Conservation (phyloP, 2,888 invertebrate genomes). For the Clanis bilineata region DNA sequence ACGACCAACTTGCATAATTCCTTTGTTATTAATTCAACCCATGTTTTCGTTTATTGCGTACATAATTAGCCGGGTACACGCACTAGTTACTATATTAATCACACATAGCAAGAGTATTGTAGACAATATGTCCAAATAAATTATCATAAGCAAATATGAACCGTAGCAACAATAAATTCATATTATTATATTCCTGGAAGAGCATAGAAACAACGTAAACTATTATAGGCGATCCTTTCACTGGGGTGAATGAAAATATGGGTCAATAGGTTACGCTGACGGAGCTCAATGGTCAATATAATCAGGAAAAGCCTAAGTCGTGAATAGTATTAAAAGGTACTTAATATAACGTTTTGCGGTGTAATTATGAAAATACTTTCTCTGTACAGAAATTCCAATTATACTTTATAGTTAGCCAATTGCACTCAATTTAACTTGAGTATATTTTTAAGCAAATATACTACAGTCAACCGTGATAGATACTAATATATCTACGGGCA, state of each 20-base stretch:
- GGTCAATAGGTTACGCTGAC: background rate
- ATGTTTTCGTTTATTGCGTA: constrained; percentile 37
- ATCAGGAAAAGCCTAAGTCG: background rate
- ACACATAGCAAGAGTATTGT: background rate
- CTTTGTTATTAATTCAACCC: constrained; percentile 46
- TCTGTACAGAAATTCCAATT: no score
- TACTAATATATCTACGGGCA: no score
- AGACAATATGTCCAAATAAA: background rate
- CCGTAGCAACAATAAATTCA: background rate
- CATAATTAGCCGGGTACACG: constrained; percentile 43
- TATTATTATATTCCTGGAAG: background rate
- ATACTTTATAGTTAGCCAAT: no score
- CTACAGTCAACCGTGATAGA: no score
- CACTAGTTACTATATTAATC: constrained; percentile 27
- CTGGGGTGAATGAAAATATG: background rate
- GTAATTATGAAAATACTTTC: no score
- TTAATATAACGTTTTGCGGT: background rate
- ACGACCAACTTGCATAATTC: constrained; percentile 32
- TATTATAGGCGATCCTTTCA: background rate
- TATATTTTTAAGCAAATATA: no score
- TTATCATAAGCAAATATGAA: background rate
- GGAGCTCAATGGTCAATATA: background rate
- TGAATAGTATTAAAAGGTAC: background rate
- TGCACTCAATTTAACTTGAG: no score
- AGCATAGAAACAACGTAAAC: background rate